These are phyloP conservation scores for Tipula vernalis DNA, from an alignment of 2,888 invertebrate species.

Conservation along the genomic window DNA sequence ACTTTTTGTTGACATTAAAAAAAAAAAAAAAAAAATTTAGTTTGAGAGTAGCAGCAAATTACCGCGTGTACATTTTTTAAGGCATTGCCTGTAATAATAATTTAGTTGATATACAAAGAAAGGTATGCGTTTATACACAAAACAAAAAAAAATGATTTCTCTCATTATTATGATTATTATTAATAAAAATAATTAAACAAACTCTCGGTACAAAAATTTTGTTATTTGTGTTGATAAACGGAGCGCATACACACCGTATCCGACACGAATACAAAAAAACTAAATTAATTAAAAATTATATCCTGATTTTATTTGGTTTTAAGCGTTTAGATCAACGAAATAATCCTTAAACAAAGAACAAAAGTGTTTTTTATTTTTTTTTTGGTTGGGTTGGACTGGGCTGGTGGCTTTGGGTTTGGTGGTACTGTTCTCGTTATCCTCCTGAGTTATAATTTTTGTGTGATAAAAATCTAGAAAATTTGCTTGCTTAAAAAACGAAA, in stretches of 20 bases:
- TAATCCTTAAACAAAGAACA: background rate
- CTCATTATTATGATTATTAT: background rate
- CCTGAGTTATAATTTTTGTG: background rate
- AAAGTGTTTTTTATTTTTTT: background rate
- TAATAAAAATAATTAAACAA: background rate
- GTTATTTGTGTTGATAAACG: background rate
- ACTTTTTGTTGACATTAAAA: background rate
- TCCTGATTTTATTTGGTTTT: slow-evolving; percentile 4
- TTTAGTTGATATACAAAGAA: background rate
- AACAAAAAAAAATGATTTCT: background rate
- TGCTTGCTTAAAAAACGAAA: background rate
- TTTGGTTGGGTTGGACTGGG: background rate
- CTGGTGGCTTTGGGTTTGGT: background rate
- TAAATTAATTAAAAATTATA: slow-evolving; percentile 4
- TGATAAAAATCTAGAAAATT: background rate
- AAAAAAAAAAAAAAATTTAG: background rate
- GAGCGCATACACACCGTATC: background rate
- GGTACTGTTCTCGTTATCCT: background rate
- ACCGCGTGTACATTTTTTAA: background rate
- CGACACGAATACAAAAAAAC: background rate
- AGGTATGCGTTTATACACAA: background rate
- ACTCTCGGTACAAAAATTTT: background rate
- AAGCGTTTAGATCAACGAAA: slow-evolving; percentile 4
- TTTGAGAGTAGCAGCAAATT: background rate
- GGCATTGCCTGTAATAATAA: background rate